Conservation (phyloP, 2,888 invertebrate species). For the Melanostoma mellinum region DNA sequence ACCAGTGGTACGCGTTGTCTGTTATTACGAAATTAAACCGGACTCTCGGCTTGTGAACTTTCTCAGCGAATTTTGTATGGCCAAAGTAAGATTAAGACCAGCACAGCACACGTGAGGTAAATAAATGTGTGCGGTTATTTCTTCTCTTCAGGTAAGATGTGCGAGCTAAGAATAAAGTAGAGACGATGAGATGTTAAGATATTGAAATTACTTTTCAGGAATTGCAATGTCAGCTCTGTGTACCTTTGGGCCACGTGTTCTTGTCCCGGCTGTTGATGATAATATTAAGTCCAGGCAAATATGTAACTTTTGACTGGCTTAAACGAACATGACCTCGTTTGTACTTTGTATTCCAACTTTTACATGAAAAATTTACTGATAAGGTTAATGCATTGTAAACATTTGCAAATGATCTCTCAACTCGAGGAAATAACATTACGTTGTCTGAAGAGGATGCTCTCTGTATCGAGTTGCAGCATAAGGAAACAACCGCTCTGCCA, state of each 20-base stretch:
- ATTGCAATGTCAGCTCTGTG: slow-evolving; percentile 30
- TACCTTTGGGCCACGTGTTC: slow-evolving; percentile 27
- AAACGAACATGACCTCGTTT: too few relatives aligned
- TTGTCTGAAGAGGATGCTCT: too few relatives aligned
- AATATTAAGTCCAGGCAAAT: slow-evolving; percentile 1
- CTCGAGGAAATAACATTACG: too few relatives aligned
- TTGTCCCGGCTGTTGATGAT: neutral
- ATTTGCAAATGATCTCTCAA: too few relatives aligned
- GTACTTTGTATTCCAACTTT: too few relatives aligned
- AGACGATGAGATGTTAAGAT: slow-evolving; percentile 44
- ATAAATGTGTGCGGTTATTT: slow-evolving; percentile 50
- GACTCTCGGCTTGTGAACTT: slow-evolving; percentile 65
- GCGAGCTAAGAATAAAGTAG: neutral
- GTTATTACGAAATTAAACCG: slow-evolving; percentile 68
- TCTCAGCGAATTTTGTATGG: slow-evolving; percentile 44
- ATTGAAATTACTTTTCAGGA: slow-evolving; percentile 35
- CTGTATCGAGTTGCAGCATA: too few relatives aligned
- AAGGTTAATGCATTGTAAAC: too few relatives aligned
- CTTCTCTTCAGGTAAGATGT: slow-evolving; percentile 17
- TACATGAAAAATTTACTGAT: too few relatives aligned
- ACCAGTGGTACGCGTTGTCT: slow-evolving; percentile 3
- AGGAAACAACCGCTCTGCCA: too few relatives aligned
- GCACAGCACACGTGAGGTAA: slow-evolving; percentile 56
- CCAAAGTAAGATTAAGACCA: slow-evolving; percentile 31
- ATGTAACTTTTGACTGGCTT: too few relatives aligned